phyloP scores from a whole-genome alignment of 37 sponge, comb jelly and placozoan genomes.

The Petrosia ficiformis region DNA sequence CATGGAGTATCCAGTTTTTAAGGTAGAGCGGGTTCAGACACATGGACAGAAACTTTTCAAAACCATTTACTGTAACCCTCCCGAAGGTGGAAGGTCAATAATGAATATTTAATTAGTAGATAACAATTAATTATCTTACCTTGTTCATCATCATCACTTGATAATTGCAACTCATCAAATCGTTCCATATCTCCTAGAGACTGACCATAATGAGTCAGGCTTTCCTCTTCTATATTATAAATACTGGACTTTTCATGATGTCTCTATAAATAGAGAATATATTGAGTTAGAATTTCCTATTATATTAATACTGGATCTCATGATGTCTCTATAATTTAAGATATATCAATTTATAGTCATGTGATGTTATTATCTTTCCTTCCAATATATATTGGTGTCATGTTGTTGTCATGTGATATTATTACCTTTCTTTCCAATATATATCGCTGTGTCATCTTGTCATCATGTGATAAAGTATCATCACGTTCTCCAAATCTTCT shows the following conservation, averaged over 20 bases:
- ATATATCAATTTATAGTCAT: not conserved
- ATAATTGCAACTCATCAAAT: slow-evolving; percentile 64
- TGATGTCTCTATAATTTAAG: not conserved
- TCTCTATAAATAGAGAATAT: slow-evolving; percentile 36
- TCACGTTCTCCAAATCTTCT: slow-evolving; percentile 81
- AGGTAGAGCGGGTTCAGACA: too few species aligned
- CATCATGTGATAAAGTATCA: slow-evolving; percentile 59
- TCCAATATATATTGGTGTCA: slow-evolving; percentile 76
- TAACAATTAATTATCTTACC: too few species aligned
- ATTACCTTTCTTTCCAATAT: slow-evolving; percentile 69
- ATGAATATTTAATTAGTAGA: too few species aligned
- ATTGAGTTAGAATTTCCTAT: not conserved
- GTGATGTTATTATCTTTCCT: slow-evolving; percentile 42
- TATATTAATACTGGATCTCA: not conserved
- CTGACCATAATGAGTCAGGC: slow-evolving; percentile 86
- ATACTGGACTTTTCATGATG: slow-evolving; percentile 48
- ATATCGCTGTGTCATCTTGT: slow-evolving; percentile 78
- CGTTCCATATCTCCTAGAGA: slow-evolving; percentile 80
- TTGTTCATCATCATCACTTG: slow-evolving; percentile 46
- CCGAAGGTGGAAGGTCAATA: too few species aligned
- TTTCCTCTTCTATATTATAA: slow-evolving; percentile 64
- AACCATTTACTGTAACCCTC: not conserved
- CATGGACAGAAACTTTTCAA: too few species aligned
- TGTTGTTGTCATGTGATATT: slow-evolving; percentile 62
- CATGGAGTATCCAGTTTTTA: too few species aligned